phyloP scores from a whole-genome alignment of 2,797 vertebrate genomes.

The Limnodromus scolopaceus region DNA sequence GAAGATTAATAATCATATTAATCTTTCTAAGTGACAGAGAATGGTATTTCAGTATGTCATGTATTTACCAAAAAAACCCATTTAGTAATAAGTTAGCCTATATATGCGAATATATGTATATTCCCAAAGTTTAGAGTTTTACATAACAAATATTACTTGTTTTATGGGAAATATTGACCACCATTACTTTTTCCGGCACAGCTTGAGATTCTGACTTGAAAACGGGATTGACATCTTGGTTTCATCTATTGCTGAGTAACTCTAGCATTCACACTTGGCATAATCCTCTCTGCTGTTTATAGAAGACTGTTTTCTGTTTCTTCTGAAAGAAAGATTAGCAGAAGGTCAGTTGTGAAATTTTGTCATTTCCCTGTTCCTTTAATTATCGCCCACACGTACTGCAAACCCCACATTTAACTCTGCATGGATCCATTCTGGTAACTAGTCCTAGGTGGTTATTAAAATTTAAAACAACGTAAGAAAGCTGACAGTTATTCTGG shows the following conservation, averaged over 20 bases:
- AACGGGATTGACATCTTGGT: not conserved
- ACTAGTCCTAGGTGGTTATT: not conserved
- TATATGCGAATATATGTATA: not conserved
- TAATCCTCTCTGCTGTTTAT: not conserved
- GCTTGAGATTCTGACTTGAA: not conserved
- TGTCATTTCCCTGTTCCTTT: not conserved
- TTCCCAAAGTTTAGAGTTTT: not conserved
- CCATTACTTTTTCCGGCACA: not conserved
- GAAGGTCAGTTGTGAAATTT: not conserved
- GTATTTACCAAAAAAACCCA: not conserved
- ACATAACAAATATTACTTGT: not conserved
- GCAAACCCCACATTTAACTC: not conserved
- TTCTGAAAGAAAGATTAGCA: not conserved
- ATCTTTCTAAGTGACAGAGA: not conserved
- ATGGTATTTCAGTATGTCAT: not conserved
- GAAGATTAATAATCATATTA: not conserved
- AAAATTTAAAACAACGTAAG: not conserved
- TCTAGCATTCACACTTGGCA: not conserved
- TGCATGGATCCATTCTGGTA: rapidly evolving
- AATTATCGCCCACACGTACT: not conserved
- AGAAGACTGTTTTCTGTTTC: not conserved
- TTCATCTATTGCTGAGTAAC: not conserved
- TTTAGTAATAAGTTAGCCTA: not conserved
- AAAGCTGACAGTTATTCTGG: not conserved
- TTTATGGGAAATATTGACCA: not conserved